Conservation (phyloP, 2,797 vertebrate genomes). For the Sylvia borin region DNA sequence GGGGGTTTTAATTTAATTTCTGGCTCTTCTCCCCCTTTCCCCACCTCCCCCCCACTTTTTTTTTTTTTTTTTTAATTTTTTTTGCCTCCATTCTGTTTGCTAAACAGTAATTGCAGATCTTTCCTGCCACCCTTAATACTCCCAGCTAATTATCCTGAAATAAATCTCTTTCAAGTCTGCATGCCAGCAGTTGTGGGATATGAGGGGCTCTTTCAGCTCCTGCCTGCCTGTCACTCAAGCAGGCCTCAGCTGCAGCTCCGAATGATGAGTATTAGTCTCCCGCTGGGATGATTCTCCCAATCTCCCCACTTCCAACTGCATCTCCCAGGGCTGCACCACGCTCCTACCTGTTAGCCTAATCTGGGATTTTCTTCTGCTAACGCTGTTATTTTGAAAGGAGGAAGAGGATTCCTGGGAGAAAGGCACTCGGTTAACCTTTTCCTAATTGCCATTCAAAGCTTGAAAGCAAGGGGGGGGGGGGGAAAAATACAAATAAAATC, state of each 20-base stretch:
- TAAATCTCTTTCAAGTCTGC: conserved; percentile 89
- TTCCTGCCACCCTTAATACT: conserved; percentile 85
- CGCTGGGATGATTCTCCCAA: conserved; percentile 88
- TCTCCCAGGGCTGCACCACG: conserved; percentile 81
- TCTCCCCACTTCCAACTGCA: conserved; percentile 85
- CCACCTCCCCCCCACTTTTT: fast-evolving
- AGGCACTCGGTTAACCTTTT: conserved; percentile 81
- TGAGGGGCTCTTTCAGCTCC: conserved; percentile 83
- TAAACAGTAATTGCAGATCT: conserved; percentile 84
- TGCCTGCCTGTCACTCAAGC: conserved; percentile 90
- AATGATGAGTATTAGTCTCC: conserved; percentile 96
- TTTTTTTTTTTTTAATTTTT: not conserved
- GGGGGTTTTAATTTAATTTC: conserved; percentile 67
- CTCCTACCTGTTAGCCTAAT: conserved; percentile 89
- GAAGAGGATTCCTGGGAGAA: conserved; percentile 84
- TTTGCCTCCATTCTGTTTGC: conserved; percentile 78
- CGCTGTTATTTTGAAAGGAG: conserved; percentile 86
- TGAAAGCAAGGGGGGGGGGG: not conserved
- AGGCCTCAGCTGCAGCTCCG: conserved; percentile 94
- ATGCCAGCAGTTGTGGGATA: conserved; percentile 90
- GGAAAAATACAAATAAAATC: not conserved
- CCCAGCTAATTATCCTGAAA: conserved; percentile 87
- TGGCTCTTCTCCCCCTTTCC: not conserved
- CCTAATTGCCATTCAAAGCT: conserved; percentile 81
- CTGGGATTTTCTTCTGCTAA: conserved; percentile 92